phyloP scores from a whole-genome alignment of 2,888 invertebrate genomes.

The Ptychoptera albimana region DNA sequence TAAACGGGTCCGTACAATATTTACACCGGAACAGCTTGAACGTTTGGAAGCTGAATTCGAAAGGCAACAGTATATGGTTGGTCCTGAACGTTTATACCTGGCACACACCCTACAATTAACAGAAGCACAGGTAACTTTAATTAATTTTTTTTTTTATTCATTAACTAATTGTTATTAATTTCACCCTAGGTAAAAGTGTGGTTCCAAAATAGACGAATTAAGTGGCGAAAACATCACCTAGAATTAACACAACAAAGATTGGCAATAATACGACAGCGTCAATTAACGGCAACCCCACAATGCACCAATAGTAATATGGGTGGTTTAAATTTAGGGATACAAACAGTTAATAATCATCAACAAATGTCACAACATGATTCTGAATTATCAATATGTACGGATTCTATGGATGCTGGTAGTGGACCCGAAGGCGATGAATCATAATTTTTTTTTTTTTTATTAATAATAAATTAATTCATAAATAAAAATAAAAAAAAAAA shows the following conservation, averaged over 20 bases:
- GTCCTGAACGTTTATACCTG: constrained; percentile 81
- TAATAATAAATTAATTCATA: not conserved
- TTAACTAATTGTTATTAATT: no score
- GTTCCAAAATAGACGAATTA: constrained; percentile 84
- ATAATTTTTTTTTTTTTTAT: not conserved
- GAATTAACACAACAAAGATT: constrained; percentile 81
- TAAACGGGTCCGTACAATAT: constrained; percentile 88
- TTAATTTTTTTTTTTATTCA: not conserved
- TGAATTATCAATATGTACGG: constrained; percentile 27
- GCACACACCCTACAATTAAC: constrained; percentile 76
- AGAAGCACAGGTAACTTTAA: constrained; percentile 58
- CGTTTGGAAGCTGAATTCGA: constrained; percentile 89
- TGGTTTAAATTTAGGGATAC: not conserved
- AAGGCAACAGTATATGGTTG: constrained; percentile 95
- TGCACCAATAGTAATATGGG: not conserved
- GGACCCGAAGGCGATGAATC: constrained; percentile 24
- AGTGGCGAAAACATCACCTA: constrained; percentile 86
- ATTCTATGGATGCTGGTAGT: constrained; percentile 28
- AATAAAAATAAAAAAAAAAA: not conserved
- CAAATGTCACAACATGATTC: constrained; percentile 19
- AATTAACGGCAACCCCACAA: constrained; percentile 16
- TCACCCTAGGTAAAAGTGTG: constrained; percentile 66
- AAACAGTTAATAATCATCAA: constrained; percentile 4
- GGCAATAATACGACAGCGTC: constrained; percentile 34
- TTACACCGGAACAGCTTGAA: constrained; percentile 91